Conservation (phyloP, 35 echinoderm and acorn worm genomes). For the Chiridota heheva region DNA sequence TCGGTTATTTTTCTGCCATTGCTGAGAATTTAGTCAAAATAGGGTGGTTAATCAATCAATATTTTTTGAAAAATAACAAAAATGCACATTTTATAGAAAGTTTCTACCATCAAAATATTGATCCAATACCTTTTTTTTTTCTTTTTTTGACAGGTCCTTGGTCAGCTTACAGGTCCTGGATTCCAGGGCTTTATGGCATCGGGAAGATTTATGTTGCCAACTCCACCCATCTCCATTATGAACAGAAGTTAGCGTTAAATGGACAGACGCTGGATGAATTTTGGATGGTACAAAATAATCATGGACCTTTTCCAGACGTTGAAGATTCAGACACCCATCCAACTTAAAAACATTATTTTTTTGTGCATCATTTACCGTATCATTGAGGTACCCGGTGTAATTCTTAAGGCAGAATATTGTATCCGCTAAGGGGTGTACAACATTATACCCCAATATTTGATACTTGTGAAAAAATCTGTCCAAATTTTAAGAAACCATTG, state of each 20-base stretch:
- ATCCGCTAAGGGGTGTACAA: too few relatives aligned
- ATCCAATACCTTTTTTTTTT: not conserved
- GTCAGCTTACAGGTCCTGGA: slow-evolving; percentile 86
- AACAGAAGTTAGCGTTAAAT: slow-evolving; percentile 61
- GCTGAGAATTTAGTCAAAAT: not conserved
- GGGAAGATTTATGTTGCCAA: slow-evolving; percentile 63
- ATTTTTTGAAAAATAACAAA: not conserved
- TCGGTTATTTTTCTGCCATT: not conserved
- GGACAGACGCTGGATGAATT: slow-evolving; percentile 62
- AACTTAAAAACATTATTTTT: too few relatives aligned
- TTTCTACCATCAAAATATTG: not conserved
- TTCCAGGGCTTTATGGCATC: slow-evolving; percentile 79
- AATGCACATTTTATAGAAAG: not conserved
- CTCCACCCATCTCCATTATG: slow-evolving; percentile 69
- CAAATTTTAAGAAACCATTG: too few relatives aligned
- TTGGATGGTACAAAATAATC: slow-evolving; percentile 78
- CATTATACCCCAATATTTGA: too few relatives aligned
- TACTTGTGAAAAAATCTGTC: too few relatives aligned
- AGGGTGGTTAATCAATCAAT: not conserved
- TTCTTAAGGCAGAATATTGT: too few relatives aligned
- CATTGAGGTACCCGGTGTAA: too few relatives aligned
- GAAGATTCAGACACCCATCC: too few relatives aligned
- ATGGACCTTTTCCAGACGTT: slow-evolving; percentile 64
- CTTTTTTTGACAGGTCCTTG: slow-evolving; percentile 57
- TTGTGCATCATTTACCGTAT: too few relatives aligned